Conservation (phyloP, 2,113 vertebrate species). For the Leucopsar rothschildi region DNA sequence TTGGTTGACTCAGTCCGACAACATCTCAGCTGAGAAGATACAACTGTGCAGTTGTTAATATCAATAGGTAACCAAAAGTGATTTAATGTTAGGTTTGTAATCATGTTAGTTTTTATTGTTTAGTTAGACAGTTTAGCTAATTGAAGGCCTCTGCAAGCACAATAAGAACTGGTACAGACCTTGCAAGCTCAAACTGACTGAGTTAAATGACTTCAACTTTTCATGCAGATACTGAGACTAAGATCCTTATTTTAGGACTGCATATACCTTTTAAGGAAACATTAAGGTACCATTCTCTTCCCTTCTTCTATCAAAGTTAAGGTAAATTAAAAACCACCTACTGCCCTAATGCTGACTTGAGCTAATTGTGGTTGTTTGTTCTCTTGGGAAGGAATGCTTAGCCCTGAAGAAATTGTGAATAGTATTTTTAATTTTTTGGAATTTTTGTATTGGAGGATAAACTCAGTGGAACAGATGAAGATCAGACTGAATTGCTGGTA, state of each 20-base stretch:
- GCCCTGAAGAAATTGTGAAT: constrained; percentile 46
- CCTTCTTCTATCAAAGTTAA: background rate
- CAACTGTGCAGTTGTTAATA: background rate
- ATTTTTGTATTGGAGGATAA: background rate
- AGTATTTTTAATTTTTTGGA: background rate
- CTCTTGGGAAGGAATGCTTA: constrained; percentile 31
- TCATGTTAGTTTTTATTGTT: background rate
- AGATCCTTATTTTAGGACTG: background rate
- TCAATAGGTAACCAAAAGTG: background rate
- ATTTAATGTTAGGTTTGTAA: background rate
- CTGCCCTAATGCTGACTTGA: background rate
- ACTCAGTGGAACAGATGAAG: background rate
- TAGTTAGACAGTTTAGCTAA: background rate
- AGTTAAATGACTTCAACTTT: background rate
- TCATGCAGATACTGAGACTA: background rate
- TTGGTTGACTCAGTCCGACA: background rate
- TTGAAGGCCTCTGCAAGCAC: background rate
- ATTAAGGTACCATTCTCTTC: background rate
- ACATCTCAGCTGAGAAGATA: background rate
- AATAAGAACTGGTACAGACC: background rate
- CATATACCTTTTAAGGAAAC: background rate
- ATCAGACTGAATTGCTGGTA: background rate
- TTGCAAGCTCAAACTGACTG: background rate
- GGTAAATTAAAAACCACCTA: background rate
- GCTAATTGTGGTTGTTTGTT: background rate